Conservation (phyloP, 1,140 invertebrate species). For the Musca vetustissima region DNA sequence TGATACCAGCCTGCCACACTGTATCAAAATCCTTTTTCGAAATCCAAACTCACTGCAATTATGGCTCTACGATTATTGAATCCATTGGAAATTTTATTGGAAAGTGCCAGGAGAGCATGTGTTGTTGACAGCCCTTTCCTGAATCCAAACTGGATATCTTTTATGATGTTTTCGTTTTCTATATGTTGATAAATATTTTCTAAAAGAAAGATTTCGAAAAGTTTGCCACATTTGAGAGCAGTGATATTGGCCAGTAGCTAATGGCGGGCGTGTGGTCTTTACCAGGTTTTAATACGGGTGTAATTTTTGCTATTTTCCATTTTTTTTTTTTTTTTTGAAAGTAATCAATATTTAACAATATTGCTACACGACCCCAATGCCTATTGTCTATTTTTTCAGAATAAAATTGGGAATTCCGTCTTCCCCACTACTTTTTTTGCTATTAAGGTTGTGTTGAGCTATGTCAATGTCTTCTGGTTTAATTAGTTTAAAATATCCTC, state of each 20-base stretch:
- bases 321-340: constrained; percentile 31
- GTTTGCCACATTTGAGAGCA: neutral
- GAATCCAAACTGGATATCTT: constrained; percentile 13
- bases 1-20: neutral
- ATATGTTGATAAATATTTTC: neutral
- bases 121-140: neutral
- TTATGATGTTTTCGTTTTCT: neutral
- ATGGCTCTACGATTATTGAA: too few relatives aligned
- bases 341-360: constrained; percentile 29
- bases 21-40: constrained; percentile 20
- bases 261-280: constrained; percentile 28
- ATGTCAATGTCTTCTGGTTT: constrained; percentile 29
- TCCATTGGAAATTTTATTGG: too few relatives aligned
- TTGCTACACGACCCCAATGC: neutral
- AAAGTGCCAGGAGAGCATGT: too few relatives aligned
- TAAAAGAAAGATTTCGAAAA: neutral
- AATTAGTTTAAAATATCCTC: neutral
- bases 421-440: constrained; percentile 3
- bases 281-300: constrained; percentile 32
- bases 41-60: neutral
- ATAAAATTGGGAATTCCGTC: neutral
- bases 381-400: neutral
- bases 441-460: neutral
- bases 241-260: constrained; percentile 36
- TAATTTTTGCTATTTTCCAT: constrained; percentile 34